Evolutionary conservation across 2,113 vertebrate species (phyloP), one percentile per base, ranked within the genome.

Genomic region (Catharus minimus): DNA sequence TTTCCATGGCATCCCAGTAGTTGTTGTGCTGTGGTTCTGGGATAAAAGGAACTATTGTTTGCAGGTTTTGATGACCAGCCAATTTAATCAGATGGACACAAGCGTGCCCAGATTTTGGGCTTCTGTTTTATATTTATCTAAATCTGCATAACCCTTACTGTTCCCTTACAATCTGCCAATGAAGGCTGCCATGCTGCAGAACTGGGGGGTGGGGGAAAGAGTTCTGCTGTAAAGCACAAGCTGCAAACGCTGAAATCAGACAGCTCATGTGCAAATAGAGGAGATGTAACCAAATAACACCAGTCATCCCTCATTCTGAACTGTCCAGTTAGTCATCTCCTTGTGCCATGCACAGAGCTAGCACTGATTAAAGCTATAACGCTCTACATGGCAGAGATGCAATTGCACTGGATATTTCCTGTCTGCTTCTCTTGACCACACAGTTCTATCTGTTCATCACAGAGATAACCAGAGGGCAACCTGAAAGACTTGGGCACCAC

Each of bases 31-130:
- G 32, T 44, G 28, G 46, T n/a, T 71, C 44, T 69, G 39, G 39
- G 58, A 86, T 82, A 90, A 92, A 94, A 82, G 58, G 52, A 90
- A 73, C 81, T 76, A 85, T 87, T 94, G 84, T 89, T 82, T 38
- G 27, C 71, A 87, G 36, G 47, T 85, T 94, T 82, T 92, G 92
- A 90, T 76, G 58, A 82, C 52, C 13, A 26, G 81, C 92, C 86
- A 90, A 90, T 78, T 82, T 78, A 76, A 91, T 94, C 77, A 90
- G 77, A 90, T 55, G 55, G 50, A 76, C 58, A 43, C 5, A 75
- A 82, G 15, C 3, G 0, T 69, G 61, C 69, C 58, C 73, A 88
- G 74, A 83, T 78, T 95, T 57, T 55, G 27, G 76, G 61, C 68
- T 94, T 95, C 76, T 90, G 36, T 47, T 91, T 66, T 75, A 1